Base-by-base conservation (phyloP, 1,140 invertebrate species). In the Hylyphantes graminicola region DNA sequence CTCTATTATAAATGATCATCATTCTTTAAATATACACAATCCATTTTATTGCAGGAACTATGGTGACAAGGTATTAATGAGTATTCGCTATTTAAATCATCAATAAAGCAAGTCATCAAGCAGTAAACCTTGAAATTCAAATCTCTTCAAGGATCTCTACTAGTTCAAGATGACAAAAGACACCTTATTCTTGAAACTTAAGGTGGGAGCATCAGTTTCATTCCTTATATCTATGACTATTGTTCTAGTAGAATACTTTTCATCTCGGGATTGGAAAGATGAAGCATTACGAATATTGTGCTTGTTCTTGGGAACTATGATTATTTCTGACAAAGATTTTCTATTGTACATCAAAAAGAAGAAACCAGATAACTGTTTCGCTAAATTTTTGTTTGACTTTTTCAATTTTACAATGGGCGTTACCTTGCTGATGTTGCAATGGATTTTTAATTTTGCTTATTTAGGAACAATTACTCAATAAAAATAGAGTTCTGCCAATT, bases 301-400 rank as follows among this genome's bases (percentile, higher is more conserved):
- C 15, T 12, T 70, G 6, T 70, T 51, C 13, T 7, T 70, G 51
- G 35, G 48, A 13, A 51, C 7, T 53, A n/a, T 70, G 15, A 10
- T 70, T 50, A 19, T 51, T 6, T n/a, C 67, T 7, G 67, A 70
- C 48, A 53, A n/a, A 10, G 67, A 70, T 10, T 70, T 70, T 53
- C 10, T 51, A n/a, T 13, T 70, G 9, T 70, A 70, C 17, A 51
- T 70, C 2, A 8, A 51, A 19, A 70, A 70, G 15, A 21, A 35
- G 13, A 70, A 70, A 51, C 48, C 15, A 7, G 13, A 51, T 13
- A 70, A 70, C 48, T 70, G 48, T 17, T 70, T 53, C 35, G 11
- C 48, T 15, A 70, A 70, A 70, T 70, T 17, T 17, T 51, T 70
- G 48, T 51, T 70, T 51, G 67, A 70, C 21, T 51, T 12, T 13